A percentile compares a stretch with the other conserved stretches of the same genome.
phyloP scores from a whole-genome alignment of 2,113 vertebrate species.

The Rhineura floridana region DNA sequence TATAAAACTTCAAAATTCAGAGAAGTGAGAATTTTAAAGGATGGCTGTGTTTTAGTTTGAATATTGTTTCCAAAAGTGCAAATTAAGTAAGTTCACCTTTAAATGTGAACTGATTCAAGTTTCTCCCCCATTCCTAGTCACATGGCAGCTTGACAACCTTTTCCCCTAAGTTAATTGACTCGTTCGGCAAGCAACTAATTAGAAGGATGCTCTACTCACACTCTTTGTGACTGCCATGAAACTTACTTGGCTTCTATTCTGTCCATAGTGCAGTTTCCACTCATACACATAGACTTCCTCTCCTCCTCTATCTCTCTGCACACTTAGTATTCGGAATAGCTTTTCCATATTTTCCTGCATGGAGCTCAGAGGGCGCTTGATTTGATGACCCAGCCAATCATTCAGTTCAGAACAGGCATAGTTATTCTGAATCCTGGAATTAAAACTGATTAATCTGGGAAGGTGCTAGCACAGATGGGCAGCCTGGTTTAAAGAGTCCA shows the following conservation, averaged over 20 bases:
- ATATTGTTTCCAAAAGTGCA: no score
- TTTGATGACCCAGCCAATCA: neutral
- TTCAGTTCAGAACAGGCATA: neutral
- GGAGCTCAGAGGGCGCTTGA: neutral
- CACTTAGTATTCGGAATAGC: neutral
- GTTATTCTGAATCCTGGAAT: neutral
- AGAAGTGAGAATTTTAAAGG: no score
- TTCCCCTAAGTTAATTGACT: neutral
- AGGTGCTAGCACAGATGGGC: no score
- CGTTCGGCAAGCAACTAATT: neutral
- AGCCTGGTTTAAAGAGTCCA: neutral
- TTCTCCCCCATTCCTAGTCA: no score
- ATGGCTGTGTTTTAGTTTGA: no score
- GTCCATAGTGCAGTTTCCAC: neutral
- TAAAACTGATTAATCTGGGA: neutral
- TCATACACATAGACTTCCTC: neutral
- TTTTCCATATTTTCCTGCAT: neutral
- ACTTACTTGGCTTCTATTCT: neutral
- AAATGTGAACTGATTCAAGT: no score
- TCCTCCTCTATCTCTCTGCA: neutral
- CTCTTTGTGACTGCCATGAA: neutral
- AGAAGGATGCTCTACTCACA: neutral
- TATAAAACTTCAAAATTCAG: no score
- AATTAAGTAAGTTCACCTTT: no score
- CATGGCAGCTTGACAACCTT: neutral